Conservation (phyloP, 2,888 invertebrate species). For the Agriopis aurantiaria region DNA sequence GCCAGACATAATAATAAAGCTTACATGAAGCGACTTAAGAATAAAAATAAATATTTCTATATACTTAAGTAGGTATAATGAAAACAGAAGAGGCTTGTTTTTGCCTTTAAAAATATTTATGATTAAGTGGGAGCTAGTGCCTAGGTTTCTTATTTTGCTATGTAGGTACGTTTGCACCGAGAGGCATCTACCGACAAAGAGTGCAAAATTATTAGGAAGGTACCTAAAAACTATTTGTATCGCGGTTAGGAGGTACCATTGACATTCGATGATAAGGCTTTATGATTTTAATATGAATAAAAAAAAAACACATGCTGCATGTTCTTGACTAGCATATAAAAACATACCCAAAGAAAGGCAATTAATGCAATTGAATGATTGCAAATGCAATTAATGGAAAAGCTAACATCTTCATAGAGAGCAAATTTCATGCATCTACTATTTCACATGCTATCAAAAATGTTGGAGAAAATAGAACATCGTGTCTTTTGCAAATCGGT, state of each 20-base stretch:
- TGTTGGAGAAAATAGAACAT: background rate
- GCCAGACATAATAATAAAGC: conserved; percentile 61
- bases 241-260: background rate
- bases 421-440: conserved; percentile 15
- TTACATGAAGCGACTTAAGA: conserved; percentile 55
- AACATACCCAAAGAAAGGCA: background rate
- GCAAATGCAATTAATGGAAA: background rate
- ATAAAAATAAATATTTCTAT: conserved; percentile 20
- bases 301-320: background rate
- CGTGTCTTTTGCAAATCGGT: conserved; percentile 5
- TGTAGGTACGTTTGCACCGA: background rate
- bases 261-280: background rate
- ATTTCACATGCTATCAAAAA: conserved; percentile 15
- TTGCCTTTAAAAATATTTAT: background rate
- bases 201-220: background rate
- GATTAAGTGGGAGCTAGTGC: background rate
- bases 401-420: background rate
- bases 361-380: background rate
- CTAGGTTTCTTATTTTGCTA: background rate
- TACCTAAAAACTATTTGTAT: background rate
- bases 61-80: conserved; percentile 20
- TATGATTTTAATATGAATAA: background rate
- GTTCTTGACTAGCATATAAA: background rate
- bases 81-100: conserved; percentile 15
- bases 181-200: background rate